A percentile compares a stretch with the other conserved stretches of the same genome.
These are phyloP conservation scores for Cebidichthys violaceus DNA, from an alignment of 2,113 vertebrate species.

Conservation along the genomic window DNA sequence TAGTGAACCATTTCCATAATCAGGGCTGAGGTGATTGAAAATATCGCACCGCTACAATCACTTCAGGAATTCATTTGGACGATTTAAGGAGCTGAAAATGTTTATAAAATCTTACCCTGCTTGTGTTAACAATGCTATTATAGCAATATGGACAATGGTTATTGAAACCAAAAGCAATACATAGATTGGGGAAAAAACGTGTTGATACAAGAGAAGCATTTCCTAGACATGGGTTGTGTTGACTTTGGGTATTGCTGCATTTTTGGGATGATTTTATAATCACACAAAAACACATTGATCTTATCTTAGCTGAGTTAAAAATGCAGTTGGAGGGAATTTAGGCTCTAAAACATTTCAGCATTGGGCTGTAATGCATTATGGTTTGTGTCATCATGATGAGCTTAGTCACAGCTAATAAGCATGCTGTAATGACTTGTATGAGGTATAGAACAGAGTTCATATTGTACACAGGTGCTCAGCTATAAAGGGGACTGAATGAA, in stretches of 20 bases:
- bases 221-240: not conserved
- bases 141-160: not conserved
- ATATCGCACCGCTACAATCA: not conserved
- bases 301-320: not conserved
- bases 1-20: slow-evolving; percentile 48
- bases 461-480: not conserved
- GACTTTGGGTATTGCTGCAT: not conserved
- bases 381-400: not conserved
- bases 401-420: slow-evolving; percentile 16
- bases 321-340: not conserved
- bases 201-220: not conserved
- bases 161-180: not conserved
- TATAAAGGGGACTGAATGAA: not conserved
- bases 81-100: not conserved
- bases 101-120: not conserved
- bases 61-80: slow-evolving; percentile 16
- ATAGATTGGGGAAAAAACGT: not conserved
- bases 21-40: slow-evolving; percentile 28
- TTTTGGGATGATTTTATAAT: not conserved
- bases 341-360: not conserved
- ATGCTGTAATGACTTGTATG: not conserved
- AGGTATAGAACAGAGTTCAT: not conserved
- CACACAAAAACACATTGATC: not conserved
- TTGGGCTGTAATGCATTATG: not conserved
- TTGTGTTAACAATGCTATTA: not conserved